These are phyloP conservation scores for Monarcha castaneiventris DNA, from an alignment of 2,113 vertebrate genomes.

Conservation along the genomic window DNA sequence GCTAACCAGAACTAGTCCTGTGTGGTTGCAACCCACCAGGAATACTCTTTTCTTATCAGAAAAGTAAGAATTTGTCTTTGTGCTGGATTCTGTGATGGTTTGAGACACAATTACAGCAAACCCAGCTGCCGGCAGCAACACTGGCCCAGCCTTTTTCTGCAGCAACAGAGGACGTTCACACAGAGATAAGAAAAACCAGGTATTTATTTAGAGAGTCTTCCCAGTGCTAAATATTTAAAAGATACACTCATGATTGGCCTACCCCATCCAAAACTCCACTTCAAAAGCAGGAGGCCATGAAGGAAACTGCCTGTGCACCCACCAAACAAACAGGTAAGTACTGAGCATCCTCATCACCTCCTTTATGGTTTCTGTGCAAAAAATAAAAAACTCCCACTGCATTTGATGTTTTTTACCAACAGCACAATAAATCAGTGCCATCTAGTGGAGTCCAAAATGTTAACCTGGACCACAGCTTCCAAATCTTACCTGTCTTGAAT, in stretches of 20 bases:
- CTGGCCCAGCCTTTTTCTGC: not conserved
- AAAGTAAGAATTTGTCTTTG: not conserved
- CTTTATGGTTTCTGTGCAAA: not conserved
- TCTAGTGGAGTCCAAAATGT: conserved; percentile 38
- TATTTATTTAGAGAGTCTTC: not conserved
- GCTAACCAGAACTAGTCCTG: not conserved
- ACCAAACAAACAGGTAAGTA: not conserved
- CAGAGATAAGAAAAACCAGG: not conserved
- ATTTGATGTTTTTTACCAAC: not conserved
- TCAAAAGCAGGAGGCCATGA: not conserved
- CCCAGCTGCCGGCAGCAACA: not conserved
- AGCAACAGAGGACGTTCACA: not conserved
- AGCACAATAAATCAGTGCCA: conserved; percentile 49
- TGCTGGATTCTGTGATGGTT: not conserved
- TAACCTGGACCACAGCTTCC: not conserved
- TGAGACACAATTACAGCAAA: not conserved
- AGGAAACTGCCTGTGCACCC: fast-evolving
- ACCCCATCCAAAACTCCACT: not conserved
- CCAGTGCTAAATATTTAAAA: not conserved
- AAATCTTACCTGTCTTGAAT: not conserved
- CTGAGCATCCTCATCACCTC: not conserved
- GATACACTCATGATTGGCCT: not conserved
- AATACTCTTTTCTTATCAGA: not conserved
- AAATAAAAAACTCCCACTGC: not conserved
- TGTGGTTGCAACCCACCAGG: not conserved